Evolutionary conservation across 2,888 invertebrate genomes (phyloP).

Genomic region (Eupelmus urozonus): DNA sequence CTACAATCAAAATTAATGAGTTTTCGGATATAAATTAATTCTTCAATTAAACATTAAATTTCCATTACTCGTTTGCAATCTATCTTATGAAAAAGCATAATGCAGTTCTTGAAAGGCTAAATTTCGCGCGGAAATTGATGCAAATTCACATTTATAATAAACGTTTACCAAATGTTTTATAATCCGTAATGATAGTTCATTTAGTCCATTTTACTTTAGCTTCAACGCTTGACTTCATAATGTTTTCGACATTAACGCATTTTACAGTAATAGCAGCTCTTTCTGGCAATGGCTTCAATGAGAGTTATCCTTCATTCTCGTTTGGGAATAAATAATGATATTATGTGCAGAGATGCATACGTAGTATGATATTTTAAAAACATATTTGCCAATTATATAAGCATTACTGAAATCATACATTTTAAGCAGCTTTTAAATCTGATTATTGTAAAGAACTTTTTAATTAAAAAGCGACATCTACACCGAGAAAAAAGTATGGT

Average conservation of each 20-base stretch:
- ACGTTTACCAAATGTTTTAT: background rate
- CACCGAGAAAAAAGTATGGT: too few relatives aligned
- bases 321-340: too few relatives aligned
- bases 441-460: too few relatives aligned
- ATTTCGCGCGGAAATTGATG: background rate
- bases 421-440: too few relatives aligned
- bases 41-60: conserved; percentile 9
- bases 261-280: background rate
- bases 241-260: background rate
- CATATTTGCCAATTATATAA: too few relatives aligned
- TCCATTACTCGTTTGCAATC: background rate
- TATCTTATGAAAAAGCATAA: conserved; percentile 1
- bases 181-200: background rate
- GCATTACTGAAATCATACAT: too few relatives aligned
- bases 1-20: conserved; percentile 30
- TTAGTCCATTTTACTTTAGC: background rate
- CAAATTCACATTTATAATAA: background rate
- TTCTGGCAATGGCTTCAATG: too few relatives aligned
- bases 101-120: background rate
- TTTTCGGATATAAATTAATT: conserved; percentile 15
- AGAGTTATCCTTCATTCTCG: too few relatives aligned
- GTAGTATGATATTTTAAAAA: too few relatives aligned
- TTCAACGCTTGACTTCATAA: background rate
- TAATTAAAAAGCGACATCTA: too few relatives aligned
- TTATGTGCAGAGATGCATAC: too few relatives aligned